phyloP scores from a whole-genome alignment of 2,797 vertebrate genomes.

The Myioborus melanocephalus region DNA sequence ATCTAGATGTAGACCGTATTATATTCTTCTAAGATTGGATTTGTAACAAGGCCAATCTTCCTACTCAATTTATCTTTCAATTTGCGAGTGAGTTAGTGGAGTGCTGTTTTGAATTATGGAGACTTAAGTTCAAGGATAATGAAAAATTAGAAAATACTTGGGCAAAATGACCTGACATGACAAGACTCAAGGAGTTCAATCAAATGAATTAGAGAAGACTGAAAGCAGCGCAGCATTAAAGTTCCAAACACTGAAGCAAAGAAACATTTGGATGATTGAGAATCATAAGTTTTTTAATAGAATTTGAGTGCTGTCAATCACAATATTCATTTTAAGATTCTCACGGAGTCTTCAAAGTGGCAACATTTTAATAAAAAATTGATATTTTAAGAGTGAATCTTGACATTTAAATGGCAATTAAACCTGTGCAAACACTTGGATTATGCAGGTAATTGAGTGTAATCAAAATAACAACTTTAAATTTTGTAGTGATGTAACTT shows the following conservation, averaged over 20 bases:
- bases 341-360: background rate
- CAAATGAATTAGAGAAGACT: background rate
- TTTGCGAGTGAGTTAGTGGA: background rate
- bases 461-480: background rate
- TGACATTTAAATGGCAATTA: background rate
- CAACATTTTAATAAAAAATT: background rate
- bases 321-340: background rate
- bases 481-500: background rate
- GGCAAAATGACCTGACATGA: background rate
- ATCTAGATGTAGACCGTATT: background rate
- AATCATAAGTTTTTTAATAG: fast-evolving
- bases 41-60: background rate
- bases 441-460: background rate
- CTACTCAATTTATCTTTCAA: background rate
- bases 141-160: background rate
- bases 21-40: background rate
- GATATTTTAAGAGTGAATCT: background rate
- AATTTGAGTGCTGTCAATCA: background rate
- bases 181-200: background rate
- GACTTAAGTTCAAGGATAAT: background rate
- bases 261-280: background rate
- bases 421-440: background rate
- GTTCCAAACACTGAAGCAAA: background rate
- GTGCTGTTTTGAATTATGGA: background rate
- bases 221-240: background rate